phyloP scores from a whole-genome alignment of 2,888 invertebrate species.

The Lomographa bimaculata region DNA sequence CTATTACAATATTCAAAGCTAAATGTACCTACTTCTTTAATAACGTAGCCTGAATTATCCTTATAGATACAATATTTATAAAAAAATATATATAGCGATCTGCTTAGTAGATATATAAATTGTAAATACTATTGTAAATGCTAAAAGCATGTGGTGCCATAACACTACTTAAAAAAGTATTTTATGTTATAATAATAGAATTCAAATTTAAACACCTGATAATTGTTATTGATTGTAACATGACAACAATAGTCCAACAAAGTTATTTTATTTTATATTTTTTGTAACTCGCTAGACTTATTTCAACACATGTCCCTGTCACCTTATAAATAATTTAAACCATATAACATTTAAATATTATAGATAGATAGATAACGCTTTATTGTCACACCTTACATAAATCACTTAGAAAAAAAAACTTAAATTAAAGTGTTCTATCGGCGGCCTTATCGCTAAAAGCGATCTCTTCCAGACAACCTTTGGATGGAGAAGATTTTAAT shows the following conservation, averaged over 20 bases:
- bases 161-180: constrained; percentile 63
- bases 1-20: constrained; percentile 31
- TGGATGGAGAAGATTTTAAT: too few relatives aligned
- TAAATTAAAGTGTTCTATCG: too few relatives aligned
- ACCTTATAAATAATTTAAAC: too few relatives aligned
- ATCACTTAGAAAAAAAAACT: too few relatives aligned
- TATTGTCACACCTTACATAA: too few relatives aligned
- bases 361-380: too few relatives aligned
- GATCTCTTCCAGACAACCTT: too few relatives aligned
- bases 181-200: constrained; percentile 45
- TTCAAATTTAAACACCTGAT: constrained; percentile 23
- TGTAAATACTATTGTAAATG: constrained; percentile 66
- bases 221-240: constrained; percentile 20
- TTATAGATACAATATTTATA: constrained; percentile 38
- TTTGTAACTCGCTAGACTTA: too few relatives aligned
- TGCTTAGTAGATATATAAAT: constrained; percentile 44
- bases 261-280: too few relatives aligned
- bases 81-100: constrained; percentile 37
- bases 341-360: too few relatives aligned
- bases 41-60: constrained; percentile 40
- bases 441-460: too few relatives aligned
- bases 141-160: constrained; percentile 82
- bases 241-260: constrained; percentile 17
- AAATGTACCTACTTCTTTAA: constrained; percentile 38
- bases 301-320: too few relatives aligned